Percentiles rank a stretch among this genome's conserved stretches.
These are phyloP conservation scores for Scaptomyza tumidula DNA, from an alignment of 2,888 invertebrate genomes.

Conservation along the genomic window DNA sequence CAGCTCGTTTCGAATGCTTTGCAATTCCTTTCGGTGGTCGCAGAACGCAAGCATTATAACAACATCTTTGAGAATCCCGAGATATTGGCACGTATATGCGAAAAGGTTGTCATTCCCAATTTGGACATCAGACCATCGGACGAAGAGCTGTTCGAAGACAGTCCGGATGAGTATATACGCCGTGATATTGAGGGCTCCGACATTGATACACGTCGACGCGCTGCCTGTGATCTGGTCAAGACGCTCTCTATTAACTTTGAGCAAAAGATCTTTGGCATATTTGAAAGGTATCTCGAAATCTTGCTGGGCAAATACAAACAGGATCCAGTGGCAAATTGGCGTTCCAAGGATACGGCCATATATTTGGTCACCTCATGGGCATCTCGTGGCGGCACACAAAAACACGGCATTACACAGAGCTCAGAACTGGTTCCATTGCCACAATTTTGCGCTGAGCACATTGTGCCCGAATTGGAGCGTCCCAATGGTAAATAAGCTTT, in stretches of 20 bases:
- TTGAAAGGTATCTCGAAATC: conserved; percentile 90
- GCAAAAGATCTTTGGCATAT: conserved; percentile 93
- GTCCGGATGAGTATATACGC: conserved; percentile 98
- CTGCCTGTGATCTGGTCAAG: conserved; percentile 98
- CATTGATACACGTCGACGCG: conserved; percentile 96
- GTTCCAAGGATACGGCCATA: conserved; percentile 97
- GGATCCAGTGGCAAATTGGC: conserved; percentile 93
- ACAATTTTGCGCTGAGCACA: conserved; percentile 94
- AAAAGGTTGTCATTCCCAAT: conserved; percentile 99
- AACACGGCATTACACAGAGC: conserved; percentile 95
- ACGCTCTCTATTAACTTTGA: conserved; percentile 95
- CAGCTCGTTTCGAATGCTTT: conserved; percentile 98
- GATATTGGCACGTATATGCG: conserved; percentile 95
- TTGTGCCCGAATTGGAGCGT: conserved; percentile 93
- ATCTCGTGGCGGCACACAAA: conserved; percentile 94
- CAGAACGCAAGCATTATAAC: conserved; percentile 94
- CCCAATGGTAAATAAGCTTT: conserved; percentile 86
- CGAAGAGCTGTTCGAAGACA: conserved; percentile 98
- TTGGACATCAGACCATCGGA: conserved; percentile 98
- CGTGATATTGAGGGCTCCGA: conserved; percentile 99
- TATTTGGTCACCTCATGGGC: conserved; percentile 98
- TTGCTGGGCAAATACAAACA: conserved; percentile 89
- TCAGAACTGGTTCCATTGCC: conserved; percentile 95
- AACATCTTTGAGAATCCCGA: conserved; percentile 94
- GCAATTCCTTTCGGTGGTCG: conserved; percentile 97